Evolutionary conservation across 1,140 invertebrate species (phyloP).

Genomic region (Latrodectus geometricus): DNA sequence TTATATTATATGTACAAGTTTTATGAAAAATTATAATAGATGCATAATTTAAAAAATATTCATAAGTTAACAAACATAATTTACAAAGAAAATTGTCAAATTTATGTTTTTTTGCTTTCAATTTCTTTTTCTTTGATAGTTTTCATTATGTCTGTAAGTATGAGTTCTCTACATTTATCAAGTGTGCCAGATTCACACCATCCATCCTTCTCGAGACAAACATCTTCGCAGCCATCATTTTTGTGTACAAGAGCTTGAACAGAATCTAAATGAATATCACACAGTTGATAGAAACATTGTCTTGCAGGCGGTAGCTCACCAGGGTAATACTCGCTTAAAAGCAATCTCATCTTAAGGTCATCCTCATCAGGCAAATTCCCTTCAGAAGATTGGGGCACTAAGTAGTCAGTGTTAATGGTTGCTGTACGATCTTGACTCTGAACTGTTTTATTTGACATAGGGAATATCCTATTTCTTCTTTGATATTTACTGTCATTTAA

Average conservation of each 20-base stretch:
- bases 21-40: too few species aligned
- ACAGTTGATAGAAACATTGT: slow-evolving; percentile 75
- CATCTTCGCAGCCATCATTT: slow-evolving; percentile 63
- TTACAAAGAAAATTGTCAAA: background rate
- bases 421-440: background rate
- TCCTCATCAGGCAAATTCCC: background rate
- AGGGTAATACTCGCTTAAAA: slow-evolving; percentile 23
- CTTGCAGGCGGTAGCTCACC: slow-evolving; percentile 63
- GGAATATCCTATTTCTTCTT: slow-evolving; percentile 9
- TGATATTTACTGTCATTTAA: slow-evolving; percentile 31
- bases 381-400: background rate
- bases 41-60: too few species aligned
- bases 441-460: slow-evolving; percentile 49
- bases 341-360: slow-evolving; percentile 3
- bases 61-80: too few species aligned
- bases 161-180: slow-evolving; percentile 61
- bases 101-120: background rate
- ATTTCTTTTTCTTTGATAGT: slow-evolving; percentile 39
- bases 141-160: slow-evolving; percentile 27
- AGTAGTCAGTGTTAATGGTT: slow-evolving; percentile 36
- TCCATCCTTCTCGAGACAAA: slow-evolving; percentile 65
- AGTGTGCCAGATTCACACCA: slow-evolving; percentile 64
- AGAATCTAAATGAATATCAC: slow-evolving; percentile 86
- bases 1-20: too few species aligned
- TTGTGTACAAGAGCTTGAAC: slow-evolving; percentile 81